These are phyloP conservation scores for Leguminivora glycinivorella DNA, from an alignment of 1,140 invertebrate species.

Conservation along the genomic window DNA sequence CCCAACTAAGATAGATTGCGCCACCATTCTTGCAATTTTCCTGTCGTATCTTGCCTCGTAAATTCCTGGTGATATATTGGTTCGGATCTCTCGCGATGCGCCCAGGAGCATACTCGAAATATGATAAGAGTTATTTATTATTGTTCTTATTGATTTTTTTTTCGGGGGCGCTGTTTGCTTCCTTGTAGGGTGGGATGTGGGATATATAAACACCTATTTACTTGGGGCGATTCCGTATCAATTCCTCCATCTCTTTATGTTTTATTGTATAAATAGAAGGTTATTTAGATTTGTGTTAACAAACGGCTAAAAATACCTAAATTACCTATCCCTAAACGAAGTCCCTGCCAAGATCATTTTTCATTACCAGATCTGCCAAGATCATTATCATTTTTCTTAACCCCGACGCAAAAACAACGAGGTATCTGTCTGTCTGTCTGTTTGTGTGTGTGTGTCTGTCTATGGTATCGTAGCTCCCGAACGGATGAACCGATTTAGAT, in stretches of 20 bases:
- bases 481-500: no score
- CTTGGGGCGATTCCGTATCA: not conserved
- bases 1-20: constrained; percentile 85
- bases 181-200: constrained; percentile 3
- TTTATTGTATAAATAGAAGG: not conserved
- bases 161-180: constrained; percentile 56
- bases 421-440: no score
- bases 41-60: constrained; percentile 88
- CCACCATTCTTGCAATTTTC: constrained; percentile 89
- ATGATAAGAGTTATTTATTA: constrained; percentile 80
- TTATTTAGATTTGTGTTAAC: no score
- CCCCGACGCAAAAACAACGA: no score
- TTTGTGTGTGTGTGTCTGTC: no score
- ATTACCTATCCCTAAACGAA: no score
- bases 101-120: constrained; percentile 81
- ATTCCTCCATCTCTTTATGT: not conserved
- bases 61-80: constrained; percentile 87
- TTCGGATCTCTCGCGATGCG: constrained; percentile 83
- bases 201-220: constrained; percentile 13
- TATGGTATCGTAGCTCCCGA: no score
- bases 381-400: no score
- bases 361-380: no score
- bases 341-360: no score
- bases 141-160: constrained; percentile 79
- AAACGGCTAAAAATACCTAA: no score